Evolutionary conservation across 2,888 invertebrate genomes (phyloP).

Genomic region (Ophion obscuratus): DNA sequence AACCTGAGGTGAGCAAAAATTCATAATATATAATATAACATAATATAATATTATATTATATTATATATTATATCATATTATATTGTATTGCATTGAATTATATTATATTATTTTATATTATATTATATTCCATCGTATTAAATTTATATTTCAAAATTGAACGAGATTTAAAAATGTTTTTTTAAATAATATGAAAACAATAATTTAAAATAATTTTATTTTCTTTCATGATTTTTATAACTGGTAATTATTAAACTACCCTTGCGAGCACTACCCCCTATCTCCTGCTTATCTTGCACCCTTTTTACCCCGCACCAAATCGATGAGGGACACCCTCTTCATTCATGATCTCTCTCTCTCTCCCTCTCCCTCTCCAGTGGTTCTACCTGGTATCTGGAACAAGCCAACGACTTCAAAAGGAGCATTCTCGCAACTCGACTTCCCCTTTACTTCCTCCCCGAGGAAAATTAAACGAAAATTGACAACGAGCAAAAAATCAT

Average conservation of each 20-base stretch:
- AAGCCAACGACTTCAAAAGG: slow-evolving; percentile 65
- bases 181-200: no score
- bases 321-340: slow-evolving; percentile 77
- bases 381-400: slow-evolving; percentile 79
- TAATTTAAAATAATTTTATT: no score
- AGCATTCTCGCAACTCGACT: background rate
- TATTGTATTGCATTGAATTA: no score
- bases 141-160: no score
- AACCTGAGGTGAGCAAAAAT: no score
- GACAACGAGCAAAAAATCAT: background rate
- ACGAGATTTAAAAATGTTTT: no score
- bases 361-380: slow-evolving; percentile 55
- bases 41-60: no score
- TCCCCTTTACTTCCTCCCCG: background rate
- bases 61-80: no score
- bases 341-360: slow-evolving; percentile 76
- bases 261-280: background rate
- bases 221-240: no score
- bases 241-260: background rate
- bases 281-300: slow-evolving; percentile 18
- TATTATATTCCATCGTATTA: no score
- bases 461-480: background rate
- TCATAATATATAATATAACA: no score
- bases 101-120: no score
- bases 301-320: slow-evolving; percentile 73